phyloP scores from a whole-genome alignment of 2,797 vertebrate genomes.

The Argentina silus region DNA sequence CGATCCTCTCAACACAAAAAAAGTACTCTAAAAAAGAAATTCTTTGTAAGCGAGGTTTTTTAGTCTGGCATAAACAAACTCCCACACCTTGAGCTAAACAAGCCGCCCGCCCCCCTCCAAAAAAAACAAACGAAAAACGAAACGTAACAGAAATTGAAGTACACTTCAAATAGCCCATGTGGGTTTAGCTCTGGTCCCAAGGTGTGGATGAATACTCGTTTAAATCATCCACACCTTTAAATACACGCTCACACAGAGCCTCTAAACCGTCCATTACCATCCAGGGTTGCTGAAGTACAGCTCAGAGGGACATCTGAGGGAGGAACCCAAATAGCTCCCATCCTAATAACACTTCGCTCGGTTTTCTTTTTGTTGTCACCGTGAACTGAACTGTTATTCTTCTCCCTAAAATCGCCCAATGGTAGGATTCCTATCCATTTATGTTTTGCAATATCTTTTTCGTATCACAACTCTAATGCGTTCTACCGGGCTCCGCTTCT shows the following conservation, averaged over 20 bases:
- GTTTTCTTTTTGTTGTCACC: background rate
- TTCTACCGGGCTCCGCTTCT: no score
- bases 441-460: no score
- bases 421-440: background rate
- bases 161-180: conserved; percentile 29
- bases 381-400: background rate
- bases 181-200: conserved; percentile 21
- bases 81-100: background rate
- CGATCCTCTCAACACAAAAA: no score
- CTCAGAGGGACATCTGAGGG: background rate
- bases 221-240: conserved; percentile 31
- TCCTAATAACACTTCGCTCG: conserved; percentile 13
- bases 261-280: conserved; percentile 31
- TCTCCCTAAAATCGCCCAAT: background rate
- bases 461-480: no score
- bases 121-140: background rate
- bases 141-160: conserved; percentile 39
- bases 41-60: no score
- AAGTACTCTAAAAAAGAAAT: background rate
- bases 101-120: background rate
- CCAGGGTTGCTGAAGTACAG: conserved; percentile 2
- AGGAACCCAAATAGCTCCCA: background rate
- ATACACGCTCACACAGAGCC: conserved; percentile 17
- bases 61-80: background rate
- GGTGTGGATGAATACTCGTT: conserved; percentile 35